phyloP scores from a whole-genome alignment of 2,113 vertebrate genomes.

The Prinia subflava region DNA sequence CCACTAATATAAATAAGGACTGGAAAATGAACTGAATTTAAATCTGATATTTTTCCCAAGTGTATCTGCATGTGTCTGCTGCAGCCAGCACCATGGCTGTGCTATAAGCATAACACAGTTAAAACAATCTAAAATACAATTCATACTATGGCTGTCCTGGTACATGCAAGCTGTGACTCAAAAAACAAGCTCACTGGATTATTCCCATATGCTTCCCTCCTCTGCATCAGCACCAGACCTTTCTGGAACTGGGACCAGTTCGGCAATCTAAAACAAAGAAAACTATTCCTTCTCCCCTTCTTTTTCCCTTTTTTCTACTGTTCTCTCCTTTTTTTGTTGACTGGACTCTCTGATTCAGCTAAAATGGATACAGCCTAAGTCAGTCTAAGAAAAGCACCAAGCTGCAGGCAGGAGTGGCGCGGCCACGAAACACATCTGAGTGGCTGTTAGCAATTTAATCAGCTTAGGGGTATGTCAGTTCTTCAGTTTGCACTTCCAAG shows the following conservation, averaged over 20 bases:
- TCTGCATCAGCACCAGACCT: not conserved
- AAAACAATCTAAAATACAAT: not conserved
- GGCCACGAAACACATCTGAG: accelerated
- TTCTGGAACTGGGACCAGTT: not conserved
- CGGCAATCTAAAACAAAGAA: not conserved
- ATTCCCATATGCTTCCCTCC: not conserved
- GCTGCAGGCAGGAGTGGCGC: not conserved
- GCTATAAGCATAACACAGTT: not conserved
- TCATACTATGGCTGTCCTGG: accelerated
- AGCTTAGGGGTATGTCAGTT: not conserved
- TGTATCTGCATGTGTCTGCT: not conserved
- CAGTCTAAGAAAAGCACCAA: not conserved
- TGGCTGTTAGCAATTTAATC: not conserved
- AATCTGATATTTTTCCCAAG: not conserved
- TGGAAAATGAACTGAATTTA: not conserved
- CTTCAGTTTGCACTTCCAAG: not conserved
- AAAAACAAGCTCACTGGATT: not conserved
- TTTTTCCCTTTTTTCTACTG: not conserved
- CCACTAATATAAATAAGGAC: not conserved
- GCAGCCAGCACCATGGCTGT: accelerated
- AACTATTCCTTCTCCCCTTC: accelerated
- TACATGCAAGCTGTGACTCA: not conserved
- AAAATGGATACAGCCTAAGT: accelerated
- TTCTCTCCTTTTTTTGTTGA: not conserved
- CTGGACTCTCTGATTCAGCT: not conserved